Evolutionary conservation across 2,797 vertebrate species (phyloP).

Genomic region (Aldrovandia affinis): DNA sequence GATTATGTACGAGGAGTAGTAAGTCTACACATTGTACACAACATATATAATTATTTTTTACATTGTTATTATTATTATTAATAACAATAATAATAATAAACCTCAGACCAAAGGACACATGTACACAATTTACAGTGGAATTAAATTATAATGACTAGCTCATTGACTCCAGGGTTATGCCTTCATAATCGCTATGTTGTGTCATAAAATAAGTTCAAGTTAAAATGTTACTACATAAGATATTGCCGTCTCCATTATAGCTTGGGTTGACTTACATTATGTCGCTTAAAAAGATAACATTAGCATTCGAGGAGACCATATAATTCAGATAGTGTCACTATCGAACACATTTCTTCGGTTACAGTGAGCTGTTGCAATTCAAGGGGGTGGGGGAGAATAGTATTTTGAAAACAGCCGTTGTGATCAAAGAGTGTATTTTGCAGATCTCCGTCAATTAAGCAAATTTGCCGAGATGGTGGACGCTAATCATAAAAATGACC

Average conservation of each 20-base stretch:
- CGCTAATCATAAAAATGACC: neutral
- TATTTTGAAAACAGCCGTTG: neutral
- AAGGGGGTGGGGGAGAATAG: neutral
- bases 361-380: neutral
- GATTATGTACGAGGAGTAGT: neutral
- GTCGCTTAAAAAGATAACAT: constrained; percentile 36
- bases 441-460: constrained; percentile 26
- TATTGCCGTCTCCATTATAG: constrained; percentile 44
- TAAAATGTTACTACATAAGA: constrained; percentile 53
- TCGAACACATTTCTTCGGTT: neutral
- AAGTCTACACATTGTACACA: neutral
- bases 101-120: constrained; percentile 54
- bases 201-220: constrained; percentile 48
- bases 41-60: neutral
- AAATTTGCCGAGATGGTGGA: neutral
- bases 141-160: neutral
- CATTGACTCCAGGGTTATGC: constrained; percentile 14
- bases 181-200: constrained; percentile 47
- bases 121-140: constrained; percentile 28
- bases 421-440: neutral
- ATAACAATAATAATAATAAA: constrained; percentile 44
- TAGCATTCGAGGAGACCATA: constrained; percentile 27
- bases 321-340: neutral
- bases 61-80: neutral
- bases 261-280: constrained; percentile 37